Base-by-base conservation (phyloP, 2,797 vertebrate species). In the Capromys pilorides region DNA sequence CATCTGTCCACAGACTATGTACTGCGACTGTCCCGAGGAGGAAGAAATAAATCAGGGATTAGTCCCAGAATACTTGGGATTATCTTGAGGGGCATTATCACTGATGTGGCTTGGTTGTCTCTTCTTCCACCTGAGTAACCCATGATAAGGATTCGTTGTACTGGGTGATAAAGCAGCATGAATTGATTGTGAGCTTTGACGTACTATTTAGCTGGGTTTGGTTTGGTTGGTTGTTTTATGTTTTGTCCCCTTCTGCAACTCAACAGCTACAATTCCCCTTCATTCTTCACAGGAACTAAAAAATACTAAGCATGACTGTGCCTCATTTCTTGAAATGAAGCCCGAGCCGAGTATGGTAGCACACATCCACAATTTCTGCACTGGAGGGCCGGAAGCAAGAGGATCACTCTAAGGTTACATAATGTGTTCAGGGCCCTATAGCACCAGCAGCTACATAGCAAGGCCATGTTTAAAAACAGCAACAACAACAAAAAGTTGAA, bases 251-350 rank as follows among this genome's bases (percentile, higher is more conserved):
- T 83, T 84, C 66, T 93, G 45, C 39, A 95, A 45, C 28, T 51
- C 49, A 92, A 66, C 28, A 54, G 59, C 62, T 51, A 79, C 24
- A 84, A 79, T 86, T 92, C 57, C 49, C 45, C 80, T 92, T 92
- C n/a, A 26, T 3, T 91, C 61, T 64, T 90, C 86, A 67, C 36
- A 80, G 77, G 51, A 94, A 80, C 51, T 79, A 36, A 90, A 82
- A 49, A 88, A 81, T 41, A 77, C 41, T 57, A 62, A 88, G 82
- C 61, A 67, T 11, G 9, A 6, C 9, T 67, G 3, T 5, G 0
- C 26, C 57, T n/a, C n/a, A 31, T 77, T 21, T 93, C 85, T 86
- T 75, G 31, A 90, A 91, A 49, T 1, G 31, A 82, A 92, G 80
- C 59, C 81, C 69, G 61, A 90, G 21, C 5, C 14, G 24, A 16